Evolutionary conservation across 23 tunicate genomes (phyloP), one percentile per base, ranked within the genome.

Genomic region (Phallusia fumigata): DNA sequence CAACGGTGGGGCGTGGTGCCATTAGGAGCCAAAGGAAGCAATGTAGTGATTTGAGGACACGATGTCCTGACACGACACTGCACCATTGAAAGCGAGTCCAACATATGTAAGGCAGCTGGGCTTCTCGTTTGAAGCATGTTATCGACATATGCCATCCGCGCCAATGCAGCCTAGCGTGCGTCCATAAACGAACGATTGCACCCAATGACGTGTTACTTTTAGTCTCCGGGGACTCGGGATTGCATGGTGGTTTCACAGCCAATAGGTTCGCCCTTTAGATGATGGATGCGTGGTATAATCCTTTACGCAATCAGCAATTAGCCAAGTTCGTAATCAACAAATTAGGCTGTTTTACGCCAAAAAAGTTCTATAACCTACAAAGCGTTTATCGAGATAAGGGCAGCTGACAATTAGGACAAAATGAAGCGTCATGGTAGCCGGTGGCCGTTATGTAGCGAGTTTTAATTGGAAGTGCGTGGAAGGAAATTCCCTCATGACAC

Each of bases 81-180:
- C 47, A 40, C 47, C 47, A 40, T 40, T 40, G 28, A 58, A 58
- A 24, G 3, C 28, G 69, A 58, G 28, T 21, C 69, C 69, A 58
- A 58, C 69, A 58, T 58, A 58, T 58, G 69, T 58, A 58, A 58
- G 16, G 69, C 69, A 58, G 69, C 69, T 58, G 69, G 69, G 69
- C 26, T 22, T 58, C 28, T 58, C 69, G 8, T 58, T 58, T 58
- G 69, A 58, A 58, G 69, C 69, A 21, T 24, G 69, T 58, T 58
- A 22, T 58, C 28, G 69, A 58, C 69, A 58, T 58, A 58, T 58
- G 69, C 28, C 28, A 24, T 13, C 69, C 26, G 28, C 69, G 69
- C 69, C 11, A 58, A 58, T 13, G 69, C 69, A 58, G 28, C 69
- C 26, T 16, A 58, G 15, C 15, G 69, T 16, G 69, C 69, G 69